Base-by-base conservation (phyloP, 2,888 invertebrate genomes). In the Pheosia tremula region DNA sequence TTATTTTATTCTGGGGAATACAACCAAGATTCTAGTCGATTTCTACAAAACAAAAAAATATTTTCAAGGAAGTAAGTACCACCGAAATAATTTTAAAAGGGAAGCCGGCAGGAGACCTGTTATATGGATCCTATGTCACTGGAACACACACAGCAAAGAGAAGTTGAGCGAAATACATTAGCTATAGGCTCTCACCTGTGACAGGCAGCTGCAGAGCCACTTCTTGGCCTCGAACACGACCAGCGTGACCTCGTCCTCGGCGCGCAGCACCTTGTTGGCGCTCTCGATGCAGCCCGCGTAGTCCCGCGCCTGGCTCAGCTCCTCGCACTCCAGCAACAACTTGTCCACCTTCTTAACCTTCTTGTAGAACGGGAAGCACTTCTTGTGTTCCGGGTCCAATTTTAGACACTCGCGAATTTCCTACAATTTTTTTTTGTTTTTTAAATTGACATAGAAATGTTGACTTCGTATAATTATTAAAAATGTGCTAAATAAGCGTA, bases 331-430 rank as follows among this genome's bases (percentile, higher is more conserved):
- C 38, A 90, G 85, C 61, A 98, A 85, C 63, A 96, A 92, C 84
- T 98, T 98, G 71, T 97, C 98, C 11, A 99, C 95, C 85, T 99
- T 98, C 86, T 98, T 98, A 45, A 99, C 94, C 85, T 97, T 98
- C 88, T 99, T 99, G 94, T 99, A 99, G 81, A 98, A 97, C 36
- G 97, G 96, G 89, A 98, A 98, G 89, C 99, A 99, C 78, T 97
- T 95, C 90, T 98, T 98, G 91, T 99, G 99, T 79, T 99, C 99
- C 0, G 99, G 99, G 89, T 99, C 99, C 53, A 99, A 93, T 85
- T 98, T 98, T 24, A 99, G 94, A 87, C 99, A 99, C 87, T 99
- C 99, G 36, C 99, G 96, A 70, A 99, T 97, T 90, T 99, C 98
- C 90, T 94, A 80, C 0, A 66, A 63, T 24, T 1, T 24, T 24